Percentiles rank a stretch among this genome's conserved stretches.
Conservation (phyloP, 2,888 invertebrate species). For the Watsonalla binaria region DNA sequence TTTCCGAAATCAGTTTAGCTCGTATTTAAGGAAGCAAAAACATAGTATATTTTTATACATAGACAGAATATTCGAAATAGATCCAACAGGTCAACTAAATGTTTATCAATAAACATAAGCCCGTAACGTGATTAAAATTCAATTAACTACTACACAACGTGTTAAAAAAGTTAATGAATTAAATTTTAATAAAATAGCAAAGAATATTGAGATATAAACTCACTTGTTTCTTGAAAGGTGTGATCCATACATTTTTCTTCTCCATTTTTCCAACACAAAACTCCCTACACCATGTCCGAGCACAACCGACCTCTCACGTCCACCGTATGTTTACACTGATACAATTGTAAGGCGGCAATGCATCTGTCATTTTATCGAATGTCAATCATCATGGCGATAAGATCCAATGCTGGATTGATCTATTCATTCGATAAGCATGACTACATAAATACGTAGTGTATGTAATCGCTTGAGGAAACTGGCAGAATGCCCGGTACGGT, state of each 20-base stretch:
- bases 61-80: too few relatives aligned
- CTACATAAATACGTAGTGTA: neutral
- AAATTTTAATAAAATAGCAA: too few relatives aligned
- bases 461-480: neutral
- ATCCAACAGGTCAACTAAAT: too few relatives aligned
- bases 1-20: too few relatives aligned
- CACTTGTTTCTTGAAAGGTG: slow-evolving; percentile 36
- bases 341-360: too few relatives aligned
- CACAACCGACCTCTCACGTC: neutral
- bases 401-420: neutral
- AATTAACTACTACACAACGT: too few relatives aligned
- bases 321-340: neutral
- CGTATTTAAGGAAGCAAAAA: too few relatives aligned
- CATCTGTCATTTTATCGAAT: neutral
- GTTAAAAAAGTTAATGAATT: too few relatives aligned
- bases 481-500: slow-evolving; percentile 1
- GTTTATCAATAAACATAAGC: too few relatives aligned
- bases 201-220: neutral
- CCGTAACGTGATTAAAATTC: too few relatives aligned
- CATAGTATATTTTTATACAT: too few relatives aligned
- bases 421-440: neutral
- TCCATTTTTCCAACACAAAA: neutral
- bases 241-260: slow-evolving; percentile 20
- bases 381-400: neutral
- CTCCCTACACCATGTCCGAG: neutral